Evolutionary conservation across 1,140 invertebrate species (phyloP), one percentile per base, ranked within the genome.

Genomic region (Eufriesea mexicana): DNA sequence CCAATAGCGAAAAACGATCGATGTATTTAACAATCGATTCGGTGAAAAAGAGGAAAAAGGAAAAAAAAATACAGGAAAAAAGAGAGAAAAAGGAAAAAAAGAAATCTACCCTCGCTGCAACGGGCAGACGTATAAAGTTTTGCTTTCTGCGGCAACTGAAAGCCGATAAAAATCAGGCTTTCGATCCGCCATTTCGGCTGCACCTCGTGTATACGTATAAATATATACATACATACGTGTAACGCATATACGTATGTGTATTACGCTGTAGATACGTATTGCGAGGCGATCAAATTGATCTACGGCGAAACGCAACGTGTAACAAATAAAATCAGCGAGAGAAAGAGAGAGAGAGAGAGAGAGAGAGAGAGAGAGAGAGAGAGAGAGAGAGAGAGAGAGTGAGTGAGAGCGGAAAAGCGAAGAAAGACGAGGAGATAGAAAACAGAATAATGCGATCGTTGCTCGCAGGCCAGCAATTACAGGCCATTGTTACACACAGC

Each of bases 191-290:
- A 28, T 83, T 78, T 77, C 66, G 81, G 66, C 81, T 75, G 81
- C 25, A 35, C 55, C 28, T 70, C 42, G 64, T 66, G 79, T 51
- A 87, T 71, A 82, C 51, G 42, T 76, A 57, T 64, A 75, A 70
- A 78, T 64, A 72, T 68, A 62, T 62, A 79, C 35, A 77, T 42
- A 72, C 61, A 59, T 84, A 61, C 51, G 71, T 79, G 61, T 54
- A 86, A 77, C n/a, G 78, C 61, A 81, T 79, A 76, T 68, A 77
- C 59, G 79, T 89, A 84, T 54, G 78, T 83, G 85, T 73, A 59
- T 75, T 77, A 35, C 74, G 45, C 68, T 73, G 45, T 57, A 84
- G 25, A 74, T 20, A 62, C 45, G 70, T 68, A 55, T 54, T 42
- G 57, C 42, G 62, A 61, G 20, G 20, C 68, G 54, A 59, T 84